A percentile compares a stretch with the other conserved stretches of the same genome.
phyloP scores from a whole-genome alignment of 92 coral and sea anemone species.

The Zoanthus sociatus region DNA sequence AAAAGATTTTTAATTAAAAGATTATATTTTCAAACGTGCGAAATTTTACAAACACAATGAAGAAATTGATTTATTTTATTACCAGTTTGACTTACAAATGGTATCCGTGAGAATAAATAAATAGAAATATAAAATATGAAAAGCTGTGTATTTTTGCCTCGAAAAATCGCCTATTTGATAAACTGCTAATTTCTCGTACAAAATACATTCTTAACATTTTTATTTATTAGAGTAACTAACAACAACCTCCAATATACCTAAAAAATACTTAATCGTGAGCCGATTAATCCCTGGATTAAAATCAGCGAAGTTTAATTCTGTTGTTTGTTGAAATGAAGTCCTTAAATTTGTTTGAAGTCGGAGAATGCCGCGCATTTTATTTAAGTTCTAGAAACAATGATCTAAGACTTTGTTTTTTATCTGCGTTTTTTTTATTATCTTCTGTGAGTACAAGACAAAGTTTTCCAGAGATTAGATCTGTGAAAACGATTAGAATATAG shows the following conservation, averaged over 20 bases:
- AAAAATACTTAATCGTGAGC: background rate
- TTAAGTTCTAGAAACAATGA: background rate
- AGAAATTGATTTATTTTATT: slow-evolving; percentile 26
- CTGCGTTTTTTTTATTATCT: background rate
- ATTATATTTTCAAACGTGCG: slow-evolving; percentile 27
- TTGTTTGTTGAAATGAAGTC: background rate
- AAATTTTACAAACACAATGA: slow-evolving; percentile 7
- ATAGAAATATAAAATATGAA: background rate
- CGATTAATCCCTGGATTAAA: background rate
- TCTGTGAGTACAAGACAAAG: background rate
- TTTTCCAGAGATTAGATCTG: background rate
- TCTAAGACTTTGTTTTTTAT: background rate
- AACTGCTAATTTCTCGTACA: too few relatives aligned
- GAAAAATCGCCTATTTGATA: background rate
- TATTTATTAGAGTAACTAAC: too few relatives aligned
- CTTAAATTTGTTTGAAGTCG: background rate
- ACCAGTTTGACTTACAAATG: slow-evolving; percentile 20
- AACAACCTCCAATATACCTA: too few relatives aligned
- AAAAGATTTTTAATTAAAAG: slow-evolving; percentile 28
- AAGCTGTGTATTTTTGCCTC: background rate
- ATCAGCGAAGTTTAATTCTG: background rate
- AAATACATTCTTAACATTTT: too few relatives aligned
- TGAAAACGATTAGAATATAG: background rate
- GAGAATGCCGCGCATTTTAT: background rate
- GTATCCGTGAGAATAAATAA: background rate